phyloP scores from a whole-genome alignment of 30 jellyfish, hydroid and myxozoan genomes.

The Aurelia aurita complex sp. Pacific region DNA sequence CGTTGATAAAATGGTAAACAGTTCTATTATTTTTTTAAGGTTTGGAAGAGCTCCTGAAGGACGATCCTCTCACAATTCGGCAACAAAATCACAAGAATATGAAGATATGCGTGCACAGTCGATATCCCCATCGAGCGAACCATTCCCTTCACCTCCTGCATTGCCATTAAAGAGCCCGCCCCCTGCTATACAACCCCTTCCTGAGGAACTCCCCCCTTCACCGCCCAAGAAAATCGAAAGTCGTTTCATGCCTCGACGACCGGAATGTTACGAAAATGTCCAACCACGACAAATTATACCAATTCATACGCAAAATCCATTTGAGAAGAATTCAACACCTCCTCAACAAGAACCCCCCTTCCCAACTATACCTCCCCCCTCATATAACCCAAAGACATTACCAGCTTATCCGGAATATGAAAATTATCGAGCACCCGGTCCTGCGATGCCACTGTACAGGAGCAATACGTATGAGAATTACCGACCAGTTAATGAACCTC shows the following conservation, averaged over 20 bases:
- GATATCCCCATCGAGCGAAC: neutral
- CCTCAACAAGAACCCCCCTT: neutral
- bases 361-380: slow-evolving; percentile 22
- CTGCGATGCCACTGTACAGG: slow-evolving; percentile 14
- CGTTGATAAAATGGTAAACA: no score
- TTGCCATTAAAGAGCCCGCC: slow-evolving; percentile 32
- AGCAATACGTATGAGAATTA: slow-evolving; percentile 39
- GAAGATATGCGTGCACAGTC: slow-evolving; percentile 17
- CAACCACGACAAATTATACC: slow-evolving; percentile 71
- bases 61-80: neutral
- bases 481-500: slow-evolving; percentile 5
- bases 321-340: neutral
- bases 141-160: slow-evolving; percentile 49
- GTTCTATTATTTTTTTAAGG: slow-evolving; percentile 3
- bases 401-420: slow-evolving; percentile 25
- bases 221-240: slow-evolving; percentile 79
- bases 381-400: neutral
- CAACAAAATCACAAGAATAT: slow-evolving; percentile 28
- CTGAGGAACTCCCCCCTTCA: slow-evolving; percentile 42
- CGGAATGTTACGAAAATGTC: slow-evolving; percentile 72
- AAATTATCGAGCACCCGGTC: slow-evolving; percentile 21
- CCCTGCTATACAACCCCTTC: slow-evolving; percentile 13
- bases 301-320: slow-evolving; percentile 67
- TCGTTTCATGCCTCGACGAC: slow-evolving; percentile 48
- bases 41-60: slow-evolving; percentile 40